phyloP scores from a whole-genome alignment of 2,888 invertebrate species.

The Anaspis maculata region DNA sequence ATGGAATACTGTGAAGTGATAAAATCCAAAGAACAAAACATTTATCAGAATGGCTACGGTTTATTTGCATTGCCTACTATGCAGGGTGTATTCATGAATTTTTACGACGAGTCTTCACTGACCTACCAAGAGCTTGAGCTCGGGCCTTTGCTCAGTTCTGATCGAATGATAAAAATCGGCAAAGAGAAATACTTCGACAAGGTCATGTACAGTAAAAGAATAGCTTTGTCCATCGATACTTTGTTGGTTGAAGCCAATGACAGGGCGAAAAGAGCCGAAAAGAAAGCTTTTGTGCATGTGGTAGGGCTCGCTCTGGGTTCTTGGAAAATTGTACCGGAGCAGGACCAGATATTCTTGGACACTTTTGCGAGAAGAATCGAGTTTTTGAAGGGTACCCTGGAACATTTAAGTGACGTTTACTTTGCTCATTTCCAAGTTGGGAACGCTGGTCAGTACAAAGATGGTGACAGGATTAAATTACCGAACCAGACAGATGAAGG shows the following conservation, averaged over 20 bases:
- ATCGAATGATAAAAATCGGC: background rate
- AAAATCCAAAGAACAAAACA: constrained; percentile 34
- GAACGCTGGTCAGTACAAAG: constrained; percentile 42
- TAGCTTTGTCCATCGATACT: constrained; percentile 51
- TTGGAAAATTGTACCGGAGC: constrained; percentile 55
- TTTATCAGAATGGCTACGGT: constrained; percentile 37
- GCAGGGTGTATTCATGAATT: constrained; percentile 15
- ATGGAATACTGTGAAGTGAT: constrained; percentile 57
- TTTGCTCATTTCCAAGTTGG: constrained; percentile 52
- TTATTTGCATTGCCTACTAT: constrained; percentile 12
- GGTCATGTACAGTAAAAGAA: constrained; percentile 41
- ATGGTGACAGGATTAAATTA: constrained; percentile 32
- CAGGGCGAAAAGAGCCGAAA: constrained; percentile 45
- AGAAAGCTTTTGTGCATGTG: constrained; percentile 54
- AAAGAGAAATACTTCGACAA: constrained; percentile 18
- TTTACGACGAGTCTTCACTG: constrained; percentile 17
- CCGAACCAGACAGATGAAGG: constrained; percentile 15
- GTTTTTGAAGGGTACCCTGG: constrained; percentile 35
- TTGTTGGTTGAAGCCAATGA: constrained; percentile 54
- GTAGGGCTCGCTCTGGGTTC: constrained; percentile 61
- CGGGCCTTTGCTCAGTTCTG: background rate
- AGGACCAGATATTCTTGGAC: constrained; percentile 54
- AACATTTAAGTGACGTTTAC: constrained; percentile 53
- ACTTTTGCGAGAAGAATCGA: constrained; percentile 55
- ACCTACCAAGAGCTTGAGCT: constrained; percentile 10